Evolutionary conservation across 2,888 invertebrate species (phyloP), one percentile per base, ranked within the genome.

Genomic region (Cistogaster globosa): DNA sequence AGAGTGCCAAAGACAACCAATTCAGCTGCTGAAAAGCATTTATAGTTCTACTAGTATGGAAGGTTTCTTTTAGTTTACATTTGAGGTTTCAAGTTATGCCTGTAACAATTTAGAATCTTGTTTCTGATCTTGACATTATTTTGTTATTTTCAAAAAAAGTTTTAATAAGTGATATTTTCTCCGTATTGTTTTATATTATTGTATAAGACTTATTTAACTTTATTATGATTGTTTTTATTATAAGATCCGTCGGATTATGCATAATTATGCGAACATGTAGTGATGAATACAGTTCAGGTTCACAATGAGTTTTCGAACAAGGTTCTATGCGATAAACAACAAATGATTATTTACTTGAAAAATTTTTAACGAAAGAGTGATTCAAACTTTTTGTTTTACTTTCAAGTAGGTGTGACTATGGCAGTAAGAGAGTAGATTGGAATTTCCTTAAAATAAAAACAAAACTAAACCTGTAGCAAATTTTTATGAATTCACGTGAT

Each of bases 301-400:
- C 16, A 67, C 58, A 58, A 68, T 55, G 14, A 55, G 16, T n/a
- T 69, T 42, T 42, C 60, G 53, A 51, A 60, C 77, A 68, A 77
- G 58, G 60, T 51, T 22, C 68, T 45, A 55, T 20, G 11, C 22
- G 68, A 68, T 55, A 67, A 69, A 74, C 12, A 67, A 18, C 11
- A 16, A 48, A 57, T 7, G 48, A 74, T n/a, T 38, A 32, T 67
- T 48, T 18, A 63, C 2, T 48, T 18, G 7, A 14, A 36, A 5
- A 20, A 53, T 48, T 62, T 16, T 62, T 8, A 38, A 38, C 60
- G 38, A 60, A 20, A 14, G 45, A 18, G 62, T 81, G 82, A 82
- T 63, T 82, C 82, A 82, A 60, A 36, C 32, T 51, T 76, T 68
- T 80, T 42, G 42, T 79, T 63, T 71, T 18, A 26, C 11, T 53